Evolutionary conservation across 2,888 invertebrate genomes (phyloP).

Genomic region (Notocelia uddmanniana): DNA sequence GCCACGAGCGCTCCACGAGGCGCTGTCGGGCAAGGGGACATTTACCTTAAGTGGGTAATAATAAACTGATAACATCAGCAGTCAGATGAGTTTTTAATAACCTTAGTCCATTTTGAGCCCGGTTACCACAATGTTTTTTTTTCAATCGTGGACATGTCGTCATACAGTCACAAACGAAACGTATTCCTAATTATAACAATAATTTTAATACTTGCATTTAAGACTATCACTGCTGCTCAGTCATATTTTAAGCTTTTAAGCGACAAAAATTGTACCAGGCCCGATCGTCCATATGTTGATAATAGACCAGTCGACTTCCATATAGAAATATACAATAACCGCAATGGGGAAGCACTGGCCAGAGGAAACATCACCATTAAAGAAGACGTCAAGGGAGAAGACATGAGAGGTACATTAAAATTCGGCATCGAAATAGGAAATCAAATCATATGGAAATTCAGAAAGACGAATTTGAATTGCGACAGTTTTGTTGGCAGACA

Average conservation of each 20-base stretch:
- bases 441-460: conserved; percentile 15
- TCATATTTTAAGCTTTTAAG: not conserved
- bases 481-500: not conserved
- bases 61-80: too few species aligned
- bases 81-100: not conserved
- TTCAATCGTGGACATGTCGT: not conserved
- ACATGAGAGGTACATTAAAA: not conserved
- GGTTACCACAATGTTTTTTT: not conserved
- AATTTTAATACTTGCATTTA: not conserved
- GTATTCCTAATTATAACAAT: not conserved
- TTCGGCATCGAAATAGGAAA: conserved; percentile 16
- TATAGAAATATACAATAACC: not conserved
- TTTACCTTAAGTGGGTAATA: too few species aligned
- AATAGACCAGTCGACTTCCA: not conserved
- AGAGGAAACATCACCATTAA: conserved; percentile 16
- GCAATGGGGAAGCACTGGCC: not conserved
- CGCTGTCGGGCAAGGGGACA: too few species aligned
- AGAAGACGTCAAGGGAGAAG: not conserved
- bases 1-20: too few species aligned
- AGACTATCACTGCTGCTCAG: not conserved
- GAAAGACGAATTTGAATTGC: conserved; percentile 1
- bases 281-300: conserved; percentile 5
- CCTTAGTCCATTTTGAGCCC: not conserved
- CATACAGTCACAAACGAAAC: not conserved
- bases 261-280: not conserved